Conservation (phyloP, 2,888 invertebrate genomes). For the Lepas anatifera region DNA sequence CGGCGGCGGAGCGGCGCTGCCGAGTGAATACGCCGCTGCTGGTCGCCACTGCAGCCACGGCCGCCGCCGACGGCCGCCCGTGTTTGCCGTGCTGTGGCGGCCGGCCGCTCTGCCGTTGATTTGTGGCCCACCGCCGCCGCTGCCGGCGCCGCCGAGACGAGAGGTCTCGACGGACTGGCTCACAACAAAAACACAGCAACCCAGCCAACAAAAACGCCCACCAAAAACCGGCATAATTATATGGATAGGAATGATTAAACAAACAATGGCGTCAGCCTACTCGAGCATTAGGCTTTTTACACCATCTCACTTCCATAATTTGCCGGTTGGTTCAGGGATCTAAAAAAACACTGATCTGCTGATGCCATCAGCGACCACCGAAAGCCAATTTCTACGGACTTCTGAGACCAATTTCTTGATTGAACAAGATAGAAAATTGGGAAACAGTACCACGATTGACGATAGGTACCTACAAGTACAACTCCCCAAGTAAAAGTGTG, state of each 20-base stretch:
- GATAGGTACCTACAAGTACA: too few relatives aligned
- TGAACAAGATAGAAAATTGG: too few relatives aligned
- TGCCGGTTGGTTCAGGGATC: background rate
- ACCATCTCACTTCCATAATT: background rate
- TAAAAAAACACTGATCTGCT: too few relatives aligned
- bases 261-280: slow-evolving; percentile 11
- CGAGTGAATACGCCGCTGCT: background rate
- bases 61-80: background rate
- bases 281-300: slow-evolving; percentile 5
- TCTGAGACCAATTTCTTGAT: too few relatives aligned
- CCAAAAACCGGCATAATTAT: slow-evolving; percentile 9
- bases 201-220: background rate
- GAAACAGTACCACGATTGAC: too few relatives aligned
- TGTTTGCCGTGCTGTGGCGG: background rate
- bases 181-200: background rate
- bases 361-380: too few relatives aligned
- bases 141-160: background rate
- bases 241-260: slow-evolving; percentile 10
- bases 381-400: too few relatives aligned
- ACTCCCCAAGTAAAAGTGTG: too few relatives aligned
- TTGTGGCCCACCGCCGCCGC: background rate
- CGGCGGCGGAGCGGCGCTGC: background rate
- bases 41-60: background rate
- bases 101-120: background rate
- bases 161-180: background rate